phyloP scores from a whole-genome alignment of 2,888 invertebrate genomes.

The Caenorhabditis auriculariae region DNA sequence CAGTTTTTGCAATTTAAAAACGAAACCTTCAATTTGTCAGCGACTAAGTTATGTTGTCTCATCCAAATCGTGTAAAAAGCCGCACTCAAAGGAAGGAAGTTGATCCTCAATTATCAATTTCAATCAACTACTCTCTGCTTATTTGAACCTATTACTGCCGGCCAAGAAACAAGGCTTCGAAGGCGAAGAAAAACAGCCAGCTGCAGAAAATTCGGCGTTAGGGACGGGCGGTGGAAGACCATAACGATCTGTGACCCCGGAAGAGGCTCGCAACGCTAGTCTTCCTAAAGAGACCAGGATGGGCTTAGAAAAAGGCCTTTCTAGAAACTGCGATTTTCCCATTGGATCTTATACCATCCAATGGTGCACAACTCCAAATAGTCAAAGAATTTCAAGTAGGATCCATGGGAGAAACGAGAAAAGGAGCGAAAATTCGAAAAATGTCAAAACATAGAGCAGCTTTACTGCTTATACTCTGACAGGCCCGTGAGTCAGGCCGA shows the following conservation, averaged over 20 bases:
- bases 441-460: no score
- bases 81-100: conserved; percentile 35
- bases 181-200: conserved; percentile 9
- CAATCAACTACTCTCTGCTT: neutral
- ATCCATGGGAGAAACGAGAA: no score
- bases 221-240: conserved; percentile 21
- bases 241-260: conserved; percentile 20
- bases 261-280: conserved; percentile 35
- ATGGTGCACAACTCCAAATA: no score
- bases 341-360: conserved; percentile 8
- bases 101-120: conserved; percentile 16
- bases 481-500: no score
- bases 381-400: no score
- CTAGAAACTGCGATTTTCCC: no score
- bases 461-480: no score
- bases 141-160: conserved; percentile 25
- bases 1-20: conserved; percentile 3
- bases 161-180: conserved; percentile 44
- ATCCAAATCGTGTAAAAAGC: conserved; percentile 59
- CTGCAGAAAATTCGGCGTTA: conserved; percentile 2
- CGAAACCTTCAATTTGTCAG: conserved; percentile 37
- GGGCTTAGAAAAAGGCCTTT: no score
- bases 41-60: conserved; percentile 59
- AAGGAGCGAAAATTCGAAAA: no score
- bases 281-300: conserved; percentile 41